Conservation (phyloP, 2,113 vertebrate genomes). For the Theropithecus gelada region DNA sequence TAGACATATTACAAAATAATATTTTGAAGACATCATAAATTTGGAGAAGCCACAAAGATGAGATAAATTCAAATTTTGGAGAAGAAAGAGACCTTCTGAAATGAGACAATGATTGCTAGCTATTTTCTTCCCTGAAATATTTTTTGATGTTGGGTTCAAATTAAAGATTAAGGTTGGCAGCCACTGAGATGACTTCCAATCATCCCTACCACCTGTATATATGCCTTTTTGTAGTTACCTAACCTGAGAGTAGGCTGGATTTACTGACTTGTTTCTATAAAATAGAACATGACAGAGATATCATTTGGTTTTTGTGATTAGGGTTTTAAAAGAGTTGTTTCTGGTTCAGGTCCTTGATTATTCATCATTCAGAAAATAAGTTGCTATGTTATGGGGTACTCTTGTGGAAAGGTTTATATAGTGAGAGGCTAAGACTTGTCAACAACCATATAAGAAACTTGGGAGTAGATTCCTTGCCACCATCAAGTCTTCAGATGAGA, state of each 20-base stretch:
- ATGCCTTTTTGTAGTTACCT: not conserved
- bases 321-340: not conserved
- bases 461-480: not conserved
- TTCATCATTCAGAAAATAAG: not conserved
- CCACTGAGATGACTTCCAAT: not conserved
- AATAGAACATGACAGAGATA: not conserved
- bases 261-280: not conserved
- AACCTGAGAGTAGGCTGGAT: not conserved
- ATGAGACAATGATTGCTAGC: no score
- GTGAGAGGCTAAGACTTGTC: rapidly evolving
- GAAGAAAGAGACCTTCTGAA: not conserved
- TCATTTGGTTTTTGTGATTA: not conserved
- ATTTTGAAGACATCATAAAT: not conserved
- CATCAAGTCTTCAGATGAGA: not conserved
- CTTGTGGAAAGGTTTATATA: not conserved
- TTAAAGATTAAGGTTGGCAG: not conserved
- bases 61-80: not conserved
- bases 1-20: not conserved
- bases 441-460: not conserved
- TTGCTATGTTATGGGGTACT: not conserved
- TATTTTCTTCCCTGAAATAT: not conserved
- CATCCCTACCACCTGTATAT: not conserved
- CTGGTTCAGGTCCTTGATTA: not conserved
- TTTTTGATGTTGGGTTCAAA: not conserved
- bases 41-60: not conserved